Base-by-base conservation (phyloP, 2,888 invertebrate genomes). In the Ophion costatus region DNA sequence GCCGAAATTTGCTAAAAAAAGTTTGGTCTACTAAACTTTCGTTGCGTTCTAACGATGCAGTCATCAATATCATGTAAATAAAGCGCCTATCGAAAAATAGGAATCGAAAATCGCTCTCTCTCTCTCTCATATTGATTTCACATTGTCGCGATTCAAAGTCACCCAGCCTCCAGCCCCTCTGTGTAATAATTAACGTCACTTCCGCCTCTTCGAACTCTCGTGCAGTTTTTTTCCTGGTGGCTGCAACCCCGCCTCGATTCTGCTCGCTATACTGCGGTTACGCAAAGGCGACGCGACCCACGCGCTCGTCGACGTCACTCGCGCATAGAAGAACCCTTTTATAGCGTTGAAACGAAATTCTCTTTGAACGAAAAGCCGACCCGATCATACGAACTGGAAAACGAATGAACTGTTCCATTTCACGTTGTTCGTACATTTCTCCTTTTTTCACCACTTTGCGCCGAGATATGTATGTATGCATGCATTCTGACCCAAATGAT, bases 401-500 rank as follows among this genome's bases (percentile, higher is more conserved):
- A 42, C 67, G 42, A 70, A n/a, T 33, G 14, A 38, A 38, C 33
- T 45, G 67, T 67, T 67, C 45, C 66, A n/a, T 45, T 42, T 67
- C 20, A 6, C 20, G 7, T 45, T 70, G 22, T 70, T 51, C 17
- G 51, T 4, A 51, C 51, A 2, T 51, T 17, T 51, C 51, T 5
- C 14, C 14, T 38, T 63, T 63, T 75, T 76, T 70, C 22, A 11
- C 0, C 20, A 63, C 29, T 59, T 42, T 17, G 56, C 24, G 17
- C n/a, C n/a, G 45, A 61, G 38, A 70, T 61, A 42, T 22, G 38
- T 45, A 42, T 69, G 59, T 20, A 5, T 59, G 22, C 11, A 59
- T 22, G 22, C 59, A 20, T 59, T 70, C 73, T 78, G 83, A 80
- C 83, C 70, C 80, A 66, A 66, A 83, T 83, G 80, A 83, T 80